These are phyloP conservation scores for Phoenoteleia sp. DNA, from an alignment of 2,888 invertebrate genomes.

Conservation along the genomic window DNA sequence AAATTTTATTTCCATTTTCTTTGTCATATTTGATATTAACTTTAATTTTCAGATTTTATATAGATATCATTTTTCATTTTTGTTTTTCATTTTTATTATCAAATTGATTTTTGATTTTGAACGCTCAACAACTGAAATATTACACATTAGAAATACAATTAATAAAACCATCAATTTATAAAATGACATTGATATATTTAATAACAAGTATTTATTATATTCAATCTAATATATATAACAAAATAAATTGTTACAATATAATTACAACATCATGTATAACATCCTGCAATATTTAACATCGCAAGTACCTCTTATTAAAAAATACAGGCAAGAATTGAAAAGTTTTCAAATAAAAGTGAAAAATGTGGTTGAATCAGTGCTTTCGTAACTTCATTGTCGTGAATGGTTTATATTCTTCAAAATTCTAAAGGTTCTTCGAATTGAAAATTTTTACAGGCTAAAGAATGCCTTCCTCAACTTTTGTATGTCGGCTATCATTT, in stretches of 20 bases:
- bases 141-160: too few relatives aligned
- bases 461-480: slow-evolving; percentile 61
- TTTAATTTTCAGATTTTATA: too few relatives aligned
- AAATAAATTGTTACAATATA: neutral
- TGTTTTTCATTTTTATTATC: too few relatives aligned
- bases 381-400: slow-evolving; percentile 67
- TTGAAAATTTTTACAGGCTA: slow-evolving; percentile 63
- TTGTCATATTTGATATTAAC: too few relatives aligned
- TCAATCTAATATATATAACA: too few relatives aligned
- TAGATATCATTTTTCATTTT: too few relatives aligned
- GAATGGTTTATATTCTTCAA: slow-evolving; percentile 63
- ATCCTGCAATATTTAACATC: slow-evolving; percentile 19
- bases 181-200: too few relatives aligned
- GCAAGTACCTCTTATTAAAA: slow-evolving; percentile 43
- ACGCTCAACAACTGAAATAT: too few relatives aligned
- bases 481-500: slow-evolving; percentile 64
- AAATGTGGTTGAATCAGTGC: slow-evolving; percentile 61
- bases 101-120: too few relatives aligned
- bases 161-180: too few relatives aligned
- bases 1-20: too few relatives aligned
- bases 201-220: too few relatives aligned
- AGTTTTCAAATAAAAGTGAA: slow-evolving; percentile 56
- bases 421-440: slow-evolving; percentile 67
- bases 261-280: slow-evolving; percentile 11
- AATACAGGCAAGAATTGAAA: slow-evolving; percentile 7